These are phyloP conservation scores for Netta rufina DNA, from an alignment of 2,797 vertebrate species.

Conservation along the genomic window DNA sequence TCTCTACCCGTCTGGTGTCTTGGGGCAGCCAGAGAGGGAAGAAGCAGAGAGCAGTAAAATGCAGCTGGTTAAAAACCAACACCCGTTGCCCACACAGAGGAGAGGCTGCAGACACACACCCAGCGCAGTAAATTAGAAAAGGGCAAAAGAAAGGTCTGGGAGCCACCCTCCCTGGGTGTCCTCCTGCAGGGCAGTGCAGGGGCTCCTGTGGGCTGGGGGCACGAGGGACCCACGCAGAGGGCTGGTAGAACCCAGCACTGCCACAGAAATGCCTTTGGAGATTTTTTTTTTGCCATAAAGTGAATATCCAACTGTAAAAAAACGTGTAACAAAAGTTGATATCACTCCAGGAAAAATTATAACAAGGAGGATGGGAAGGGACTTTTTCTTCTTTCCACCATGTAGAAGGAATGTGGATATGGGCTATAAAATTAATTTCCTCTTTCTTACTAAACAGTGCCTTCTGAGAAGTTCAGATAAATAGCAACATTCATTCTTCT, in stretches of 20 bases:
- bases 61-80: background rate
- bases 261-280: background rate
- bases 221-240: rapidly evolving
- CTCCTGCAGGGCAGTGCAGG: too few species aligned
- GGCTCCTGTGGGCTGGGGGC: background rate
- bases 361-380: slow-evolving; percentile 1
- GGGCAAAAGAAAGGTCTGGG: background rate
- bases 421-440: slow-evolving; percentile 45
- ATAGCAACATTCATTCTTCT: background rate
- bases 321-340: background rate
- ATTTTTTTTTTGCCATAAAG: background rate
- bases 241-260: background rate
- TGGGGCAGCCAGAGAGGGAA: background rate
- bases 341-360: background rate
- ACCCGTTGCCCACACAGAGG: too few species aligned
- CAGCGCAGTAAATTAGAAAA: background rate
- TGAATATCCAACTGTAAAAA: background rate
- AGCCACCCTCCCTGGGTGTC: background rate
- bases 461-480: background rate
- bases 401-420: background rate
- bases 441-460: slow-evolving; percentile 45
- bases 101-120: too few species aligned
- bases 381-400: slow-evolving; percentile 40
- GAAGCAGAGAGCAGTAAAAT: background rate
- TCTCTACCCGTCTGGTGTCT: background rate